Percentiles rank a stretch among this genome's conserved stretches.
Evolutionary conservation across 2,888 invertebrate species (phyloP).

Genomic region (Cancer borealis): DNA sequence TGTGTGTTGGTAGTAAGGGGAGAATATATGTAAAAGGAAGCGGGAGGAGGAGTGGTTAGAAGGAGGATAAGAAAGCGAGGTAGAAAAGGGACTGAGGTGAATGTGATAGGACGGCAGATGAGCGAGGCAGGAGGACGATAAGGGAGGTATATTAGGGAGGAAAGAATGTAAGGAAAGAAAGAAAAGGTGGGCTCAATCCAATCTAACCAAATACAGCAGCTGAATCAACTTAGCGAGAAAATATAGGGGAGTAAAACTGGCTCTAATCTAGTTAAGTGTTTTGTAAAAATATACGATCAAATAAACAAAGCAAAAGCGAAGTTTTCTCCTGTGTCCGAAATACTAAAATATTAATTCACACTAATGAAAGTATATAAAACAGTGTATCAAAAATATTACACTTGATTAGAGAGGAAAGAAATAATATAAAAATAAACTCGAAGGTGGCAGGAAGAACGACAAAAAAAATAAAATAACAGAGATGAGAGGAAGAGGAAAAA

Average conservation of each 20-base stretch:
- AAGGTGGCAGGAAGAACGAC: neutral
- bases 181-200: slow-evolving; percentile 23
- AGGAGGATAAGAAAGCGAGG: slow-evolving; percentile 17
- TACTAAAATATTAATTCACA: neutral
- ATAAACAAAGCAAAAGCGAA: neutral
- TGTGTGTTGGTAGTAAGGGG: neutral
- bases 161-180: slow-evolving; percentile 42
- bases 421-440: neutral
- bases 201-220: slow-evolving; percentile 29
- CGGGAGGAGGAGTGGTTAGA: neutral
- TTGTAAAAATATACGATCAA: slow-evolving; percentile 23
- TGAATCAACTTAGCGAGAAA: slow-evolving; percentile 34
- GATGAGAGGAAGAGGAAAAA: neutral
- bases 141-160: slow-evolving; percentile 8
- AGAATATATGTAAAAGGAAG: neutral
- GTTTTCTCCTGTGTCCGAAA: no score
- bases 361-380: neutral
- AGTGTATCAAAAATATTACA: neutral
- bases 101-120: slow-evolving; percentile 15
- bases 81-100: slow-evolving; percentile 9
- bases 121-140: slow-evolving; percentile 39
- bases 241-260: slow-evolving; percentile 29
- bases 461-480: neutral
- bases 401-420: neutral
- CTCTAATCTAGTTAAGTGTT: slow-evolving; percentile 18